Base-by-base conservation (phyloP, 2,797 vertebrate genomes). In the Gobionotothen gibberifrons region DNA sequence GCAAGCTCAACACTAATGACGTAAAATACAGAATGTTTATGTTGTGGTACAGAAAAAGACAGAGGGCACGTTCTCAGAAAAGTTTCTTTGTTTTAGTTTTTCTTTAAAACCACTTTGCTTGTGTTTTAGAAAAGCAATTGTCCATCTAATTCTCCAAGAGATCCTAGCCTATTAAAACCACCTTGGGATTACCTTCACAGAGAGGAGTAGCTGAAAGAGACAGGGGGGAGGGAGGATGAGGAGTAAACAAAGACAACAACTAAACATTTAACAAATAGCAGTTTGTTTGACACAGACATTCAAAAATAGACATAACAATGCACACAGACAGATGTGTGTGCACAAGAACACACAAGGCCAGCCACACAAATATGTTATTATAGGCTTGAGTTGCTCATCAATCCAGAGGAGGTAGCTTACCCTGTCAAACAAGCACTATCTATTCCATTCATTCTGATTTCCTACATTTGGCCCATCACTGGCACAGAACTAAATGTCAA, bases 111-210 rank as follows among this genome's bases (percentile, higher is more conserved):
- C 1, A 22, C 74, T 83, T 78, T 69, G 74, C 72, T 78, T 66
- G 66, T 39, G 39, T 79, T 79, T 85, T 54, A 72, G 51, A 49
- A 64, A 70, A 74, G 73, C 57, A 81, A 89, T 84, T 85, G 84
- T 86, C 82, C 78, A 66, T 72, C 74, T 87, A 90, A 90, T 87
- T 84, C 81, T 84, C 60, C 53, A 44, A 70, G 69, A 85, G 69
- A 82, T 81, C 84, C 46, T 69, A 69, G 64, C 53, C 83, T 81
- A 88, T 91, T 88, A 91, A 87, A 78, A 85, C 87, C 85, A 92
- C 85, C 78, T 89, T 90, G 87, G 85, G 87, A 89, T 92, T 91
- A 90, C 91, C 85, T 90, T 88, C 71, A 88, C 56, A 74, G 60
- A 66, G 51, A 83, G 62, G 56, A 76, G 48, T 69, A 72, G 67